Evolutionary conservation across 37 sponge, comb jelly and placozoan genomes (phyloP), one percentile per base, ranked within the genome.

Genomic region (Aplysina aerophoba): DNA sequence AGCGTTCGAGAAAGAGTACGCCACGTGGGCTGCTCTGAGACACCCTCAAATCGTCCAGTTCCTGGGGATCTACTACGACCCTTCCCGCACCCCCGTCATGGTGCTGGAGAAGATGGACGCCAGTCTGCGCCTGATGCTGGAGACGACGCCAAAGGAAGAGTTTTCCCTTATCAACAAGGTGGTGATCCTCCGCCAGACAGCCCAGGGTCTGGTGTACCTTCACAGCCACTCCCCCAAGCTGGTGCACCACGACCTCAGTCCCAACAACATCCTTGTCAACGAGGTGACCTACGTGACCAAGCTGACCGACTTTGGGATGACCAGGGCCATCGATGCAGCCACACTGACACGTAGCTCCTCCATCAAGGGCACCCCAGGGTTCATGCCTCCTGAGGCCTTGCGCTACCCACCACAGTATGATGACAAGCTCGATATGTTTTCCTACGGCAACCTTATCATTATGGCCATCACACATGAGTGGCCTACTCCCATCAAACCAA

Each of bases 401-500:
- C 64, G 28, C 27, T 28, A n/a, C 28, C 64, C 64, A 4, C 64
- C 64, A 62, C 24, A 28, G 4, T 62, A 62, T 14, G 64, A 62
- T 27, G 64, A 62, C 24, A 62, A 62, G 64, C 27, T 27, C 64
- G 64, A 62, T 62, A 11, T 62, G 24, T 62, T 62, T 14, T 62
- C 64, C 24, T 62, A 28, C 11, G 64, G 64, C 28, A 62, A 62
- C 64, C 28, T n/a, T 11, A n/a, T 62, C 28, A n/a, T 62, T 4
- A 62, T 62, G 64, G 11, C 64, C 64, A n/a, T 62, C 64, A 28
- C 64, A 62, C 64, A 62, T 27, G 64, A 62, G 28, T 62, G 64
- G 24, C 64, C 64, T 4, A 27, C 28, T 13, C 64, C 64, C 5
- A 14, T 62, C 11, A n/a, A 13, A 13, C 64, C 64, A 27, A 62